Percentiles rank a stretch among this genome's conserved stretches.
Conservation (phyloP, 2,113 vertebrate species). For the Ivindomyrus marchei region DNA sequence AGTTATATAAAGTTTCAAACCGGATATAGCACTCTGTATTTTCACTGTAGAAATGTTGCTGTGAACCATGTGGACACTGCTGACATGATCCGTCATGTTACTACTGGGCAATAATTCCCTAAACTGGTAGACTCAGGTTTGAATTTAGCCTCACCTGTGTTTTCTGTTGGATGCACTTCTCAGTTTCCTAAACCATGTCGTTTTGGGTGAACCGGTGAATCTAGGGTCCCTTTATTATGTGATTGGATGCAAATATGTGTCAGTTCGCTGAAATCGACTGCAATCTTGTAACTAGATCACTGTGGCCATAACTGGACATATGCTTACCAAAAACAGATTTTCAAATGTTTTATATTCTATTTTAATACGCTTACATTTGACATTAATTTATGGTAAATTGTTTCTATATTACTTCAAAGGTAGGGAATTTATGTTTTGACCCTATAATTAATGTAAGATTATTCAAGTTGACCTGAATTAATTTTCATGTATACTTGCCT, state of each 20-base stretch:
- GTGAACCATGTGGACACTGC: neutral
- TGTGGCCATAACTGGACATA: neutral
- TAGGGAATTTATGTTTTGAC: neutral
- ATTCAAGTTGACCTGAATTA: neutral
- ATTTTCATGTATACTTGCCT: neutral
- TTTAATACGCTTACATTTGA: neutral
- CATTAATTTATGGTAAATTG: neutral
- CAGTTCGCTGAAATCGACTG: neutral
- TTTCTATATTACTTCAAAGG: neutral
- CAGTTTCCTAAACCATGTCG: too few species aligned
- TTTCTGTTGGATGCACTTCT: too few species aligned
- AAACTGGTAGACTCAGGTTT: neutral
- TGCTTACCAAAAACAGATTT: neutral
- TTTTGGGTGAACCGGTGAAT: neutral
- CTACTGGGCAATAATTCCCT: neutral
- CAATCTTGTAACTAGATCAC: neutral
- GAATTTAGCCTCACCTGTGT: neutral
- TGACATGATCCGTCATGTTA: neutral
- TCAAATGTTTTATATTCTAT: neutral
- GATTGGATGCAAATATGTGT: neutral
- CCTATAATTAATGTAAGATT: neutral
- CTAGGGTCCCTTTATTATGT: neutral
- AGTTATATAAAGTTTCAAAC: neutral
- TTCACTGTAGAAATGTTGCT: neutral
- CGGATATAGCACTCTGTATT: neutral